These are phyloP conservation scores for Bungarus multicinctus DNA, from an alignment of 2,113 vertebrate genomes.

Conservation along the genomic window DNA sequence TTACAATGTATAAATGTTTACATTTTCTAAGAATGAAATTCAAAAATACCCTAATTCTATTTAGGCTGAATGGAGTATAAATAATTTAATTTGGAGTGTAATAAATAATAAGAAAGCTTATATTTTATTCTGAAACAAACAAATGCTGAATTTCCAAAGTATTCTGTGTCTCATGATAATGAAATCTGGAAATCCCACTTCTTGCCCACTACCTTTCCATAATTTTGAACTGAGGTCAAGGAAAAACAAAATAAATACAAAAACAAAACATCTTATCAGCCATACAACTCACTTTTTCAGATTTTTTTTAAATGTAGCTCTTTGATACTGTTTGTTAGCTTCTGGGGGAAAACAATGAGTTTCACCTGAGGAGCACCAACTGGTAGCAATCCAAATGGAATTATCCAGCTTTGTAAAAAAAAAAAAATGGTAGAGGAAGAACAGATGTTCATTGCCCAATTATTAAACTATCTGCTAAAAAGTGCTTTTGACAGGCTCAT, in stretches of 20 bases:
- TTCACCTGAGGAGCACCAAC: slow-evolving; percentile 20
- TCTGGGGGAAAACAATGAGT: slow-evolving; percentile 31
- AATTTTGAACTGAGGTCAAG: neutral
- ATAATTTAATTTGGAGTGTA: neutral
- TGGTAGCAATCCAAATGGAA: slow-evolving; percentile 21
- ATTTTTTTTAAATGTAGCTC: neutral
- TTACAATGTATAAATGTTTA: slow-evolving; percentile 33
- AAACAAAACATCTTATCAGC: neutral
- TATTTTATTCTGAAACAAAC: neutral
- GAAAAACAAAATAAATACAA: neutral
- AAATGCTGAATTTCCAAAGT: neutral
- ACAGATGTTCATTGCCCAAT: slow-evolving; percentile 44
- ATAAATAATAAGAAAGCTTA: neutral
- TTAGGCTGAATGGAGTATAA: slow-evolving; percentile 6
- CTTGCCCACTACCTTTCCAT: neutral
- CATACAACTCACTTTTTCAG: neutral
- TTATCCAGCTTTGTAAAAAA: neutral
- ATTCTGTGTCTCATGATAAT: neutral
- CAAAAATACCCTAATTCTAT: neutral
- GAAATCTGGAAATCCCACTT: neutral
- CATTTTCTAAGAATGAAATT: slow-evolving; percentile 14
- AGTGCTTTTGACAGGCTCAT: slow-evolving; percentile 43
- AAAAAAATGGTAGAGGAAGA: neutral
- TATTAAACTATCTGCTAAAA: slow-evolving; percentile 47
- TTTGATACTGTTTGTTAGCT: neutral